Conservation (phyloP, 2,797 vertebrate species). For the Fistularia commersonii region DNA sequence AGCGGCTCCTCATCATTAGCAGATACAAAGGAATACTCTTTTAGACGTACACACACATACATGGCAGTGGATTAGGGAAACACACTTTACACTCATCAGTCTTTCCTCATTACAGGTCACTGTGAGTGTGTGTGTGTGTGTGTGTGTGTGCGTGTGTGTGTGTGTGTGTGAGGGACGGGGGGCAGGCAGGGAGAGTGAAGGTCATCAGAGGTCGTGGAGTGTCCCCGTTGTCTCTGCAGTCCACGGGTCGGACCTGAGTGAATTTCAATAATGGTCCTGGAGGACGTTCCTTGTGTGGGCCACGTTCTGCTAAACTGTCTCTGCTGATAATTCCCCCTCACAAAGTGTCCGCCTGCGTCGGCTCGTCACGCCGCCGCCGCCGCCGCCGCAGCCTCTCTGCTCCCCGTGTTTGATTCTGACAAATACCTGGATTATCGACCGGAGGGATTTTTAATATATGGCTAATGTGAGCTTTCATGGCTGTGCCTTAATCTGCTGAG, state of each 20-base stretch:
- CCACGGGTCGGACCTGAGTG: conserved; percentile 54
- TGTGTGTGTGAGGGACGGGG: too few relatives aligned
- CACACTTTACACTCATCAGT: too few relatives aligned
- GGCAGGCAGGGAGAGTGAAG: conserved; percentile 43
- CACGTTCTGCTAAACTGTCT: conserved; percentile 73
- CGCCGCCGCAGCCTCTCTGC: conserved; percentile 76
- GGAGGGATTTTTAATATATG: conserved; percentile 78
- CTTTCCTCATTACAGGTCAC: conserved; percentile 18
- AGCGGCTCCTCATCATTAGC: too few relatives aligned
- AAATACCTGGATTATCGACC: conserved; percentile 82
- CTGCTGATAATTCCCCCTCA: conserved; percentile 73
- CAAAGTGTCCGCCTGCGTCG: conserved; percentile 69
- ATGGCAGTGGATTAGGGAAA: too few relatives aligned
- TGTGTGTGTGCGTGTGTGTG: conserved; percentile 13
- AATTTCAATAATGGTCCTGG: conserved; percentile 76
- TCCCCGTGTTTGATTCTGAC: conserved; percentile 82
- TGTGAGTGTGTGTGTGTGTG: conserved; percentile 11
- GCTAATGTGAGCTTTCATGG: conserved; percentile 83
- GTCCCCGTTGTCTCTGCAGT: conserved; percentile 58
- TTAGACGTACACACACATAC: not conserved
- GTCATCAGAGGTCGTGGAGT: conserved; percentile 60
- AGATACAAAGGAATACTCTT: too few relatives aligned
- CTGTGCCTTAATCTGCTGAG: conserved; percentile 81
- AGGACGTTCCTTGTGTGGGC: conserved; percentile 70
- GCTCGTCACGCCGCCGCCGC: conserved; percentile 75